Conservation (phyloP, 2,888 invertebrate genomes). For the Spodoptera exigua region DNA sequence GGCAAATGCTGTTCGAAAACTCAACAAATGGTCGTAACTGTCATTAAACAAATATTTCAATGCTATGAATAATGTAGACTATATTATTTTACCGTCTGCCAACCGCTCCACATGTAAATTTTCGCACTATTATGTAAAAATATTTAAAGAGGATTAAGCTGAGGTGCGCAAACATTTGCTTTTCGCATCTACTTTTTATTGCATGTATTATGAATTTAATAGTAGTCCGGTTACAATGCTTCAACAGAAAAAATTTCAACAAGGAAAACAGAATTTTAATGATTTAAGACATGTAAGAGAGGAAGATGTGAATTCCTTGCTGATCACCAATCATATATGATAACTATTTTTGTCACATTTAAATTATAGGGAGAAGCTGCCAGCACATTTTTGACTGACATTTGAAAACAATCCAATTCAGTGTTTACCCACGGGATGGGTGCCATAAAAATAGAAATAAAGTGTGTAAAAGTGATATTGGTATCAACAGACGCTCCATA, state of each 20-base stretch:
- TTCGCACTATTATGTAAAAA: constrained; percentile 42
- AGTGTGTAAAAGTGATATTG: constrained; percentile 37
- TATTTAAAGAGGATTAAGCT: constrained; percentile 41
- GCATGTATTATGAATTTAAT: constrained; percentile 16
- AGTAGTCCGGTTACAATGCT: constrained; percentile 14
- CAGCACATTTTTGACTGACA: constrained; percentile 19
- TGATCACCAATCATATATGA: constrained; percentile 4
- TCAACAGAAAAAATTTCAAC: constrained; percentile 4
- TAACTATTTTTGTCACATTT: constrained; percentile 16
- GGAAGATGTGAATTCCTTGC: not conserved
- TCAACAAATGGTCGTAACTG: not conserved
- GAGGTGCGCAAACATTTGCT: constrained; percentile 26
- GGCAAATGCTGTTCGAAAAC: constrained; percentile 16
- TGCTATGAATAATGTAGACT: constrained; percentile 4
- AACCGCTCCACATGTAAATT: constrained; percentile 38
- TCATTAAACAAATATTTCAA: constrained; percentile 10
- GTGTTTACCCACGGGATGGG: constrained; percentile 12
- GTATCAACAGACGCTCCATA: constrained; percentile 40
- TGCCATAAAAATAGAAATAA: constrained; percentile 34
- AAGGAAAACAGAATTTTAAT: not conserved
- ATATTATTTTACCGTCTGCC: constrained; percentile 22
- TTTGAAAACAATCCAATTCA: constrained; percentile 37
- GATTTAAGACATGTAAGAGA: not conserved
- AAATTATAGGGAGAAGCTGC: constrained; percentile 22
- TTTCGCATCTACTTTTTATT: constrained; percentile 29